These are phyloP conservation scores for Trachelipus rathkii DNA, from an alignment of 1,140 invertebrate genomes.

Conservation along the genomic window DNA sequence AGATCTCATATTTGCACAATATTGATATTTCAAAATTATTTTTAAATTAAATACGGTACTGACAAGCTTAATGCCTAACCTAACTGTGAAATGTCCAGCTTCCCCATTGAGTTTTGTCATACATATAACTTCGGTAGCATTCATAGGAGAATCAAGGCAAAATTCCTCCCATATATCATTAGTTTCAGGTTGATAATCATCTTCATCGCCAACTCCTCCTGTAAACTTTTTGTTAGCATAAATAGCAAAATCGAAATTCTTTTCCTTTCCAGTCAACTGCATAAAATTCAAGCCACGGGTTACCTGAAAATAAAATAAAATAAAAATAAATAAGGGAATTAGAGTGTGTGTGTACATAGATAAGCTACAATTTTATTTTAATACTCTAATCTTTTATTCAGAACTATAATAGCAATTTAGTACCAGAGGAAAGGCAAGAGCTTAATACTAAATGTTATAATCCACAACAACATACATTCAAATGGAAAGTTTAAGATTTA, in stretches of 20 bases:
- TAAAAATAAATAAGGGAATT: background rate
- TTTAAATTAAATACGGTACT: no score
- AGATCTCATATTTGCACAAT: no score
- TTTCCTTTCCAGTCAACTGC: background rate
- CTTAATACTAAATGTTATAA: no score
- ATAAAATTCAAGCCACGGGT: background rate
- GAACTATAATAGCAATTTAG: no score
- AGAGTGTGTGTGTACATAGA: no score
- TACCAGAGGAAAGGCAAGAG: no score
- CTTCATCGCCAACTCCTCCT: conserved; percentile 57
- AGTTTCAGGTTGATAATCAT: conserved; percentile 50
- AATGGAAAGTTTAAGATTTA: no score
- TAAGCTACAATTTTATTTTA: no score
- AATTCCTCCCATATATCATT: conserved; percentile 51
- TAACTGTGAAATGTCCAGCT: conserved; percentile 54
- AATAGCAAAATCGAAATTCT: conserved; percentile 40
- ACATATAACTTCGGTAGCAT: conserved; percentile 49
- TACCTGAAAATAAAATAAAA: background rate
- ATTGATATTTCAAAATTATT: no score
- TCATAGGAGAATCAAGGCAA: conserved; percentile 23
- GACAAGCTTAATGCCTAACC: conserved; percentile 27
- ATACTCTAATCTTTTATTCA: no score
- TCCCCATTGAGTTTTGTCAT: conserved; percentile 56
- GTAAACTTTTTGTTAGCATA: conserved; percentile 56
- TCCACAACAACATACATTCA: no score